Conservation (phyloP, 2,113 vertebrate species). For the Desmodus rotundus region DNA sequence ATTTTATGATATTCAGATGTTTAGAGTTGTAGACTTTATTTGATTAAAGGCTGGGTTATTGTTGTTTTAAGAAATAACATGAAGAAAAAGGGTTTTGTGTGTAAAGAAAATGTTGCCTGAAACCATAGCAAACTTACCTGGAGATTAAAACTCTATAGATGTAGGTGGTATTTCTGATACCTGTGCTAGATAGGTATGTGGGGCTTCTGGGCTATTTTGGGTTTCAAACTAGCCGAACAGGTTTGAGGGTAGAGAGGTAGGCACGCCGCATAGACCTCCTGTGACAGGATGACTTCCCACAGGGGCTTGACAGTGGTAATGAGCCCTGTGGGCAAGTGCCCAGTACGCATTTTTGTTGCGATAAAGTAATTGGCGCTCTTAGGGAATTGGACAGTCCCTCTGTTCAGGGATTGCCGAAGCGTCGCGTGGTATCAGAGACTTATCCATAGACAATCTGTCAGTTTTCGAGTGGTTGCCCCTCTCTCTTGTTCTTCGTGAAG, state of each 20-base stretch:
- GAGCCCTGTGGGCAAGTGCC: slow-evolving; percentile 20
- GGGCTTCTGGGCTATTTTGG: not conserved
- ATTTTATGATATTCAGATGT: slow-evolving; percentile 57
- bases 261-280: not conserved
- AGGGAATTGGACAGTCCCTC: not conserved
- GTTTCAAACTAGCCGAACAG: slow-evolving; percentile 9
- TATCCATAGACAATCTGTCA: not conserved
- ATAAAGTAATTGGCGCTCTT: slow-evolving; percentile 17
- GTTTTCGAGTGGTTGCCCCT: not conserved
- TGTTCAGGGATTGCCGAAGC: not conserved
- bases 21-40: slow-evolving; percentile 26
- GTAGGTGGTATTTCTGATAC: not conserved
- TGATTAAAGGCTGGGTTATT: not conserved
- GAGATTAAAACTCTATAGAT: not conserved
- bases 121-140: not conserved
- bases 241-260: not conserved
- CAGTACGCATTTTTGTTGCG: not conserved
- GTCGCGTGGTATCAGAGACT: not conserved
- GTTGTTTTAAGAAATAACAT: not conserved
- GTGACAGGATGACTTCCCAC: not conserved
- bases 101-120: slow-evolving; percentile 44
- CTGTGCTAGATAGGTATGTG: not conserved
- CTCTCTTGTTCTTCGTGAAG: not conserved
- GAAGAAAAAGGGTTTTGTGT: slow-evolving; percentile 36
- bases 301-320: not conserved